Evolutionary conservation across 2,888 invertebrate genomes (phyloP).

Genomic region (Gandaritis pyraliata): DNA sequence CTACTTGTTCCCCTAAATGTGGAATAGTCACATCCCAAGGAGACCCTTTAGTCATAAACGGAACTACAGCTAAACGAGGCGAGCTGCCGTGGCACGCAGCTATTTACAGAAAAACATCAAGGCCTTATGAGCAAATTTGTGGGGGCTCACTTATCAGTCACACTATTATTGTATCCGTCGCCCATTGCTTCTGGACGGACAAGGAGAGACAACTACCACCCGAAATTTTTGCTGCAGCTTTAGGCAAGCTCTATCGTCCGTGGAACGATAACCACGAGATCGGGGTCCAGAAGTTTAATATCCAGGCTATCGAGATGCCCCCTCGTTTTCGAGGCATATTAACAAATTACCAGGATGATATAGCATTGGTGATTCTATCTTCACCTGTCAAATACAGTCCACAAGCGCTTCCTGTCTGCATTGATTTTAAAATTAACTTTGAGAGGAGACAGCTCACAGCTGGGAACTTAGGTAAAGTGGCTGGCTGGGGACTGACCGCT

Average conservation of each 20-base stretch:
- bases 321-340: constrained; percentile 73
- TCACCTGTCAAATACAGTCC: constrained; percentile 62
- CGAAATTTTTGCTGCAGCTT: constrained; percentile 49
- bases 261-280: constrained; percentile 49
- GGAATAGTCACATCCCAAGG: constrained; percentile 5
- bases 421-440: constrained; percentile 58
- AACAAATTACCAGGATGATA: constrained; percentile 83
- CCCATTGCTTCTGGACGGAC: constrained; percentile 60
- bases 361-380: constrained; percentile 77
- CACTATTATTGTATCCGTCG: constrained; percentile 56
- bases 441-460: constrained; percentile 45
- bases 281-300: constrained; percentile 52
- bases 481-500: constrained; percentile 56
- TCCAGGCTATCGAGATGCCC: constrained; percentile 63
- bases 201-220: constrained; percentile 41
- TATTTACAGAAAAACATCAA: constrained; percentile 66
- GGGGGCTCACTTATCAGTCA: constrained; percentile 76
- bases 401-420: constrained; percentile 77
- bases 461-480: constrained; percentile 39
- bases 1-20: constrained; percentile 26
- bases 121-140: constrained; percentile 74
- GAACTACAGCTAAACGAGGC: constrained; percentile 8
- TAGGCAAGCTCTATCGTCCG: constrained; percentile 41
- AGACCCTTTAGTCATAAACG: constrained; percentile 4
- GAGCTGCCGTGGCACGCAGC: constrained; percentile 82